Evolutionary conservation across 2,888 invertebrate species (phyloP).

Genomic region (Calameuta pallipes): DNA sequence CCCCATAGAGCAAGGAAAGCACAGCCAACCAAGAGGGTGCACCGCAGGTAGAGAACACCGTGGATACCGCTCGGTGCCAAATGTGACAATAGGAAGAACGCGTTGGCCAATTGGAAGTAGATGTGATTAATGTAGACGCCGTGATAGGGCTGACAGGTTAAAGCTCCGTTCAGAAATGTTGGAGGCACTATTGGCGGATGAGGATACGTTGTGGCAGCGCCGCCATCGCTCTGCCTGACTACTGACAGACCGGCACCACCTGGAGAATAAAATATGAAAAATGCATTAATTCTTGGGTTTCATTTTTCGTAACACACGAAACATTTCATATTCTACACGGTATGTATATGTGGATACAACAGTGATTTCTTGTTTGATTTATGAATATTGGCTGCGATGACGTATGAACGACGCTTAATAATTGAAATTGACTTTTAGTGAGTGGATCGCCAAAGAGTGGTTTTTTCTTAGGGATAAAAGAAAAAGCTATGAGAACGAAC

Average conservation of each 20-base stretch:
- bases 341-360: background rate
- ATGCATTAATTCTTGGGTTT: background rate
- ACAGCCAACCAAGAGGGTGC: constrained; percentile 81
- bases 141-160: constrained; percentile 64
- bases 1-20: constrained; percentile 85
- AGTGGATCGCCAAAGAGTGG: too few relatives aligned
- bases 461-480: background rate
- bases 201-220: constrained; percentile 31
- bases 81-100: constrained; percentile 85
- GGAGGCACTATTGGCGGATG: constrained; percentile 64
- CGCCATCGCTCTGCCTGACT: constrained; percentile 22
- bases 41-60: constrained; percentile 82
- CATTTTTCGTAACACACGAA: too few relatives aligned
- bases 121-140: constrained; percentile 76
- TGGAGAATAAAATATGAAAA: background rate
- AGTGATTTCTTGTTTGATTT: background rate
- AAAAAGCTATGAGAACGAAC: background rate
- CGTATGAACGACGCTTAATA: background rate
- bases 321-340: too few relatives aligned
- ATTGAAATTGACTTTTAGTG: background rate
- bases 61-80: constrained; percentile 82
- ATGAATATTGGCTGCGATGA: background rate
- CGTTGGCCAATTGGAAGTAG: constrained; percentile 88
- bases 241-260: constrained; percentile 50
- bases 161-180: constrained; percentile 59